Evolutionary conservation across 64 coral and sea anemone genomes (phyloP), one percentile per base, ranked within the genome.

Genomic region (Orbicella faveolata): DNA sequence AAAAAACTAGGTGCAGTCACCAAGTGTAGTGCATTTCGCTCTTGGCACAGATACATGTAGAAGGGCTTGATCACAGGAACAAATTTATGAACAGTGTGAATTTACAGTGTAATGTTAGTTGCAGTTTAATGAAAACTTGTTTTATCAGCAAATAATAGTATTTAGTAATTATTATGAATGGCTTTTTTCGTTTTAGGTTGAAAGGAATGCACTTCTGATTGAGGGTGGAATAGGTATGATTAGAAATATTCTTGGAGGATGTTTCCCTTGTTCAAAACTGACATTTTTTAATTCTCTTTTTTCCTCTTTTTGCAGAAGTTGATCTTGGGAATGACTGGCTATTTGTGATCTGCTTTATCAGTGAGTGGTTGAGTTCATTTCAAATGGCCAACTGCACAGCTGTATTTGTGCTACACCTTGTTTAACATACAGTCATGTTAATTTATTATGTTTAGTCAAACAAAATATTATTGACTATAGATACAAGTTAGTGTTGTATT

Each of bases 291-390:
- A 30, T 18, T 15, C 23, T 70, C 25, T 25, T 33, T 20, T 75
- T 4, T 61, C 76, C 75, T 34, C 41, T 34, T 82, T 87, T 73
- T 98, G 7, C 82, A 98, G 94, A 90, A 61, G 85, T 95, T 44
- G 63, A 88, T 30, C 48, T 98, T 73, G 96, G 96, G n/a, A 93
- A 91, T 74, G 96, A 98, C 75, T 95, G 96, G 77, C 91, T 93
- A 9, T 98, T 98, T 89, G 78, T 89, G 19, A 41, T 93, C 23
- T 98, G 96, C 76, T 98, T 98, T 84, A 64, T 94, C 39, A 73
- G 96, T 95, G 79, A 95, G 88, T 96, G 14, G 18, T 80, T 70
- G 21, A n/a, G 67, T 70, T n/a, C 10, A 25, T 26, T 25, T 33
- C 4, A 25, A 18, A 64, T 64, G 10, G 21, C 25, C 9, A 23